Percentiles rank a stretch among this genome's conserved stretches.
Conservation (phyloP, 2,113 vertebrate species). For the Grallaria varia region DNA sequence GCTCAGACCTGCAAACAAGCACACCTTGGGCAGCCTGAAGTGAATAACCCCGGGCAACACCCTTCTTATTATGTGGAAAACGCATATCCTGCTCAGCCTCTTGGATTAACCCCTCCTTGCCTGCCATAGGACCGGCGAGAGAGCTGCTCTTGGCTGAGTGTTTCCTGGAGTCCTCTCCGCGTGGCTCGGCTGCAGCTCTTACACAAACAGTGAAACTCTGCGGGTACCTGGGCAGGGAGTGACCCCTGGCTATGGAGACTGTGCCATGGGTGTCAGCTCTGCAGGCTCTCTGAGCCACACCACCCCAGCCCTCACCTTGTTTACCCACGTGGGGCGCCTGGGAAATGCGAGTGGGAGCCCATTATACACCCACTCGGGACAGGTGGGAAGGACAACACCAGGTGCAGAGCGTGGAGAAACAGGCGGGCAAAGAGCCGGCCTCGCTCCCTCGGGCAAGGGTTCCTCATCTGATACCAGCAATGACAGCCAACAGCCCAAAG, state of each 20-base stretch:
- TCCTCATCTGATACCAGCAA: neutral
- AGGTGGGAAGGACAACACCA: neutral
- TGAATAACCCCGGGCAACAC: neutral
- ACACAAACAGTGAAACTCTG: neutral
- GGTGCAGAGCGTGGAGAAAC: neutral
- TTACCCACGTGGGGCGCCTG: neutral
- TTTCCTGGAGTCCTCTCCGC: neutral
- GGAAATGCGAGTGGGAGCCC: neutral
- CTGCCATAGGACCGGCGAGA: neutral
- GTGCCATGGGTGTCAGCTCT: neutral
- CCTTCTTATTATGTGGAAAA: neutral
- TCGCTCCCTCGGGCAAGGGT: fast-evolving
- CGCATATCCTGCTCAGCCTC: neutral
- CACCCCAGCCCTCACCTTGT: slow-evolving; percentile 3
- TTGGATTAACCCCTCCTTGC: neutral
- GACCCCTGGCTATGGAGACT: neutral
- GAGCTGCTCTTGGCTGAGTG: neutral
- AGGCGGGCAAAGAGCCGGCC: neutral
- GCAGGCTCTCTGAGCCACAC: neutral
- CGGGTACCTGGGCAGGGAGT: neutral
- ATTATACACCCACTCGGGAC: neutral
- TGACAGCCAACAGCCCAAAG: neutral
- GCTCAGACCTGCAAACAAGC: neutral
- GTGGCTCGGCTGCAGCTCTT: fast-evolving
- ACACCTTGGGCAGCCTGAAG: neutral